phyloP scores from a whole-genome alignment of 2,888 invertebrate genomes.

The Drosophila setosimentum region DNA sequence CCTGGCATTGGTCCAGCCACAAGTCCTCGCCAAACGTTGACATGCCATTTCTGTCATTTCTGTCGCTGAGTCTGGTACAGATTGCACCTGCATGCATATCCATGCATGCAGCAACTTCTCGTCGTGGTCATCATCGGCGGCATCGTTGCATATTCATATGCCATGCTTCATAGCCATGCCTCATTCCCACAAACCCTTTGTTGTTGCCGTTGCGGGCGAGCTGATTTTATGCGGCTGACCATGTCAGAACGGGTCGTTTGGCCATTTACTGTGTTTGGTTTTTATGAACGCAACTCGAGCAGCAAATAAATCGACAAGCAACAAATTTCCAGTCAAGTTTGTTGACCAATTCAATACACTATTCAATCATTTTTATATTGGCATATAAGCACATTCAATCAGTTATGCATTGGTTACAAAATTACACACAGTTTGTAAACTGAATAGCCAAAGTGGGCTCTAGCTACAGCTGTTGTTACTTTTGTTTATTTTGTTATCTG shows the following conservation, averaged over 20 bases:
- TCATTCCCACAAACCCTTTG: slow-evolving; percentile 42
- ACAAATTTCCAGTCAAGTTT: not conserved
- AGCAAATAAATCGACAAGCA: slow-evolving; percentile 33
- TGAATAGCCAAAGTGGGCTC: not conserved
- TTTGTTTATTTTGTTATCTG: not conserved
- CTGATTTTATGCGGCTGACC: slow-evolving; percentile 74
- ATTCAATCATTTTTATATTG: not conserved
- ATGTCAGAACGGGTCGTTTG: slow-evolving; percentile 62
- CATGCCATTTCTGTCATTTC: slow-evolving; percentile 42
- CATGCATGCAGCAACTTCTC: slow-evolving; percentile 41
- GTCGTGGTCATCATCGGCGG: slow-evolving; percentile 65
- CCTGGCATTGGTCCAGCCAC: slow-evolving; percentile 32
- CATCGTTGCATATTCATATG: slow-evolving; percentile 73
- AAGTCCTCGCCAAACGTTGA: slow-evolving; percentile 57
- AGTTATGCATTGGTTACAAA: not conserved
- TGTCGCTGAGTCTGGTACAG: slow-evolving; percentile 59
- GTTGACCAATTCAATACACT: slow-evolving; percentile 42
- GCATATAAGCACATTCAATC: not conserved
- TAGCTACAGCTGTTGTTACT: not conserved
- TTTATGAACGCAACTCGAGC: slow-evolving; percentile 51
- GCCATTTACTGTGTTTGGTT: slow-evolving; percentile 66
- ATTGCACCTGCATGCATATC: slow-evolving; percentile 74
- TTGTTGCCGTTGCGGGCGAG: slow-evolving; percentile 67
- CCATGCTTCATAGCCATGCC: slow-evolving; percentile 17
- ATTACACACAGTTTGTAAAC: not conserved